Evolutionary conservation across 1,140 invertebrate species (phyloP), one percentile per base, ranked within the genome.

Genomic region (Drosophila ambigua): DNA sequence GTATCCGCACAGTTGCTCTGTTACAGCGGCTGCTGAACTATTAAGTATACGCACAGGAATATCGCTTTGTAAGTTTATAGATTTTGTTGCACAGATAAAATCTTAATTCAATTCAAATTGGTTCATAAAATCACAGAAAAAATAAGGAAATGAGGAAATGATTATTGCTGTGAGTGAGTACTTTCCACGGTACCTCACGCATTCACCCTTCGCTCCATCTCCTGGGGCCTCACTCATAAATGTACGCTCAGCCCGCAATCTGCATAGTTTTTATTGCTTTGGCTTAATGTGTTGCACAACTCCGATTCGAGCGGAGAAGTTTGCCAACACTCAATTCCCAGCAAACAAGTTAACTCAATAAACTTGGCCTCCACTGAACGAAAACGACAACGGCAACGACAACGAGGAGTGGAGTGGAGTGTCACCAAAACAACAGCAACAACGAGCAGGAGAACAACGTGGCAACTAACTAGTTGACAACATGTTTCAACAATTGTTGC

Each of bases 401-500:
- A 53, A 54, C 16, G 11, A 35, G 31, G 3, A 35, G 26, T 7
- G 49, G 20, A 26, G n/a, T 28, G 49, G 28, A 26, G 20, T 20
- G 20, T 20, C 20, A 20, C 20, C 20, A 20, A 20, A 28, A 11
- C 15, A n/a, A 9, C n/a, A 35, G 20, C 31, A 11, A 50, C 13
- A 24, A 50, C 13, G 9, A 11, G 35, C 11, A 5, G 35, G 4
- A 15, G 49, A 75, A 72, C 67, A 77, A 67, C 72, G 52, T 69
- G 59, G 65, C 60, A 68, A 80, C 81, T 82, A 81, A 88, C 83
- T 88, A 82, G 79, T 77, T 87, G 83, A 79, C 83, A 87, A 83
- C 83, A 88, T 87, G 83, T 88, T 83, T 88, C 83, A 79, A 76
- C 83, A 83, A 87, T 88, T 88, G 79, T 77, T 82, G 65, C 84